These are phyloP conservation scores for Electrophaes corylata DNA, from an alignment of 2,888 invertebrate genomes.

Conservation along the genomic window DNA sequence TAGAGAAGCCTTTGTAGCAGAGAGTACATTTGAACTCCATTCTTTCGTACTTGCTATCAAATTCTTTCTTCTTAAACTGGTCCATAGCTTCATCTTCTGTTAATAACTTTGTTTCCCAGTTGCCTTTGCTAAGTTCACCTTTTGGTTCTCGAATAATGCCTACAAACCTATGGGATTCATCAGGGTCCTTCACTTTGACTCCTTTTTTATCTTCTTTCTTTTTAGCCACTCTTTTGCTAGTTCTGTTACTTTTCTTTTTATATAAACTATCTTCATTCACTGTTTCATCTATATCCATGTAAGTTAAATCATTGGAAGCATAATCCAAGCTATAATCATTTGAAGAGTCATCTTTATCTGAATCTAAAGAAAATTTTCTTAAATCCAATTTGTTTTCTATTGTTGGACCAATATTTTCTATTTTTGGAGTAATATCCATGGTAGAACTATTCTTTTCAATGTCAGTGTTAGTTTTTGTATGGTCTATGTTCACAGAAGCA, in stretches of 20 bases:
- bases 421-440: not conserved
- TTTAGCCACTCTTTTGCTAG: not conserved
- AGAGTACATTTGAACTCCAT: constrained; percentile 63
- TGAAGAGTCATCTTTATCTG: constrained; percentile 8
- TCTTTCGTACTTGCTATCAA: constrained; percentile 52
- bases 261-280: constrained; percentile 1
- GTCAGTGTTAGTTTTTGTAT: not conserved
- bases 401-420: not conserved
- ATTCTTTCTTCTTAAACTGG: constrained; percentile 57
- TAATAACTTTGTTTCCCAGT: constrained; percentile 62
- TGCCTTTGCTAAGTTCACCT: constrained; percentile 53
- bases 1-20: constrained; percentile 70
- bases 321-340: constrained; percentile 10
- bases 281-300: constrained; percentile 10
- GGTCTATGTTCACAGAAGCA: not conserved
- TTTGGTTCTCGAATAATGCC: constrained; percentile 32
- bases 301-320: too few relatives aligned
- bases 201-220: constrained; percentile 24
- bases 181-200: constrained; percentile 6
- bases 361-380: not conserved
- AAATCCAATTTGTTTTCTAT: not conserved
- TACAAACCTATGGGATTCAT: constrained; percentile 18
- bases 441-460: not conserved
- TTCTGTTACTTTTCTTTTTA: not conserved
- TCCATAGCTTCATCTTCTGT: constrained; percentile 65